phyloP scores from a whole-genome alignment of 2,888 invertebrate species.

The Cataglyphis cursor region DNA sequence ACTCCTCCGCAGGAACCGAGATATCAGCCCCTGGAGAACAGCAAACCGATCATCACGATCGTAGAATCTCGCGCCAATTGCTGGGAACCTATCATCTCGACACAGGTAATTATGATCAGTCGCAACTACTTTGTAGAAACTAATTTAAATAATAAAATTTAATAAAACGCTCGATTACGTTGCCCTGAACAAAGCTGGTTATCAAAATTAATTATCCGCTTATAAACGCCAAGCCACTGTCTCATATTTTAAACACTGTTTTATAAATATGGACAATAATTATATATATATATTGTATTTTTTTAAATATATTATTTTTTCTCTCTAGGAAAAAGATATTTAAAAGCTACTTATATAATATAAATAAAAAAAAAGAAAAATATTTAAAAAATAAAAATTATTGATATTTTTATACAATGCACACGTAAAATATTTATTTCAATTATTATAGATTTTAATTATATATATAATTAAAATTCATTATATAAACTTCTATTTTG shows the following conservation, averaged over 20 bases:
- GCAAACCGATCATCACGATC: constrained; percentile 65
- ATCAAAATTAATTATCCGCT: neutral
- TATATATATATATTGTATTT: too few relatives aligned
- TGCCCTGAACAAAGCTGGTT: neutral
- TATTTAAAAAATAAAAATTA: neutral
- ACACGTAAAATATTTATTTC: too few relatives aligned
- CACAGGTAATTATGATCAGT: constrained; percentile 74
- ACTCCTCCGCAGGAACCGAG: constrained; percentile 82
- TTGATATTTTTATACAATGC: too few relatives aligned
- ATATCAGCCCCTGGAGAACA: constrained; percentile 74
- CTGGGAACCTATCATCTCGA: constrained; percentile 80
- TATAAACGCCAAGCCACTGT: neutral
- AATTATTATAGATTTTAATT: too few relatives aligned
- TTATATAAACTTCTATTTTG: neutral
- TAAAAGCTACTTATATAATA: too few relatives aligned
- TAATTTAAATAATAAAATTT: neutral
- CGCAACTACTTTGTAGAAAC: neutral
- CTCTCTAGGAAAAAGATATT: too few relatives aligned
- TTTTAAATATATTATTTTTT: too few relatives aligned
- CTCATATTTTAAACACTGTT: neutral
- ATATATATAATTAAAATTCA: neutral
- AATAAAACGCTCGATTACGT: neutral
- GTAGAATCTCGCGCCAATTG: constrained; percentile 75
- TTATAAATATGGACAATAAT: neutral
- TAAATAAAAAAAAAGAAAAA: neutral